Base-by-base conservation (phyloP, 1,140 invertebrate genomes). In the Olivierus martensii region DNA sequence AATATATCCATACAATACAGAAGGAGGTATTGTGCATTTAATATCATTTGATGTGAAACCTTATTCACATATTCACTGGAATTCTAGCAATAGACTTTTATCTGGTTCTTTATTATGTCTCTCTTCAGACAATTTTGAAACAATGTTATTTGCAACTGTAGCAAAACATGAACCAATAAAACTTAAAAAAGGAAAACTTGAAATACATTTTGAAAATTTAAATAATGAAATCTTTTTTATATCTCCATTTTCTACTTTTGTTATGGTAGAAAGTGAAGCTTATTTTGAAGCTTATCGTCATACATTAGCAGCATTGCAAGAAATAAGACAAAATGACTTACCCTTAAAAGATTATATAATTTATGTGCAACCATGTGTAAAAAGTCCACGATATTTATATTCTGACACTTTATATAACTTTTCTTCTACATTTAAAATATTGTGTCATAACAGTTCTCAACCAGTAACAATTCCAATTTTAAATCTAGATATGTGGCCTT, bases 31-130 rank as follows among this genome's bases (percentile, higher is more conserved):
- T 2, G 34, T 57, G 17, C 61, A 59, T 44, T 39, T 37, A 11
- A 53, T 69, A 18, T 53, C 58, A n/a, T 70, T 72, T 61, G 58
- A 66, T 55, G 50, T 56, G 1, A 48, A 54, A 3, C 39, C 48
- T 9, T 53, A 65, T 35, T 51, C 41, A 11, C 41, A 48, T 34
- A 54, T 69, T 5, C 61, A 67, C 2, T 71, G 70, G 71, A 54
- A 63, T 19, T 48, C 46, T 3, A 71, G 72, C 0, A 77, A 78
- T 62, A 67, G 78, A 46, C 74, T 88, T 28, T 73, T 85, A 62
- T 78, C 69, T 66, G 84, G 84, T 0, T 79, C 81, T 0, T 66
- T 88, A n/a, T 59, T 88, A 0, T 76, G 81, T 55, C 73, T 89
- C 21, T 81, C 81, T 1, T 68, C 58, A 9, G 76, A 83, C 61